Conservation (phyloP, 2,113 vertebrate genomes). For the Psilopogon haemacephalus region DNA sequence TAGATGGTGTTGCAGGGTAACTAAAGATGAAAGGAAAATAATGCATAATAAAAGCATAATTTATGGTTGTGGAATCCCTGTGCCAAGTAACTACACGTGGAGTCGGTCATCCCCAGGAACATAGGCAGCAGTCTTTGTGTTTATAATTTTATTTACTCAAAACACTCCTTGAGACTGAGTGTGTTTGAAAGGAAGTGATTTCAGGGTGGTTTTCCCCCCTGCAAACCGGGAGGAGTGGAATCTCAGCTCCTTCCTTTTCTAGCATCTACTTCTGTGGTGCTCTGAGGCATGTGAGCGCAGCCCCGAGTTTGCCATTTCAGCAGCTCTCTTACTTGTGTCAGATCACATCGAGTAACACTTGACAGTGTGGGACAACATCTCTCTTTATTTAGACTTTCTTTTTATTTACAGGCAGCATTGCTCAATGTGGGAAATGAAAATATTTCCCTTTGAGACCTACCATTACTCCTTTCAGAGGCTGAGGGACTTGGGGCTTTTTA, state of each 20-base stretch:
- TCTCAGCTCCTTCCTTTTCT: neutral
- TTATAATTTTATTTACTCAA: neutral
- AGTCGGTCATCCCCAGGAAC: neutral
- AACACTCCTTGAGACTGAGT: neutral
- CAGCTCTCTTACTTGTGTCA: neutral
- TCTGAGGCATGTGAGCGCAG: neutral
- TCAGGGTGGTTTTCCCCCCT: neutral
- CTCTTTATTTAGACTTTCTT: neutral
- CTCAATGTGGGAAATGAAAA: neutral
- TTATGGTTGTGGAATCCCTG: neutral
- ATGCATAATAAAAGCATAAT: neutral
- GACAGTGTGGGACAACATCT: neutral
- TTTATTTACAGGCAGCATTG: neutral
- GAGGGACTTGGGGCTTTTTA: no score
- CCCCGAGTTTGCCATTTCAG: fast-evolving
- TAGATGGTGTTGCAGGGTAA: neutral
- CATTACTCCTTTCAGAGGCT: neutral
- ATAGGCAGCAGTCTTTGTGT: neutral
- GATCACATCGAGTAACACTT: neutral
- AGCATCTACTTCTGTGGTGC: neutral
- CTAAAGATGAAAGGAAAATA: neutral
- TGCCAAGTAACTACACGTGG: neutral
- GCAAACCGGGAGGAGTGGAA: neutral
- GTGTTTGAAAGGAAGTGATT: neutral
- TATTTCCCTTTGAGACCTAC: neutral